Percentiles rank a stretch among this genome's conserved stretches.
Evolutionary conservation across 2,113 vertebrate species (phyloP).

Genomic region (Phycodurus eques): DNA sequence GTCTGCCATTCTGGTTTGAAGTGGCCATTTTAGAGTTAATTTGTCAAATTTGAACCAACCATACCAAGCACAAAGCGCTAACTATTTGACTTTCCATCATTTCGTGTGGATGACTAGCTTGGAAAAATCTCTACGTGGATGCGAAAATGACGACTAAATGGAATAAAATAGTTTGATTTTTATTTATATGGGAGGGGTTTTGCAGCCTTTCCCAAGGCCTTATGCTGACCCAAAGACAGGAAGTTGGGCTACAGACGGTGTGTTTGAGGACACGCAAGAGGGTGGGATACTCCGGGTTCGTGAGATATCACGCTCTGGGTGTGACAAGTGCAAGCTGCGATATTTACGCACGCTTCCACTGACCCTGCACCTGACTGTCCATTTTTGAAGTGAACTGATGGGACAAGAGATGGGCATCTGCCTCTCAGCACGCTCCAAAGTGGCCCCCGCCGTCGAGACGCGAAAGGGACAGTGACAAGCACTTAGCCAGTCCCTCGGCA

Average conservation of each 20-base stretch:
- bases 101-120: no score
- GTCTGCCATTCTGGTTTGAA: no score
- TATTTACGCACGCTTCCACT: conserved; percentile 30
- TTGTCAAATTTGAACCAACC: no score
- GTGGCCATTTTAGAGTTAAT: no score
- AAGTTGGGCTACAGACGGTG: neutral
- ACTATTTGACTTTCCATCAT: no score
- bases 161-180: no score
- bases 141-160: no score
- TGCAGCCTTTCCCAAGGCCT: neutral
- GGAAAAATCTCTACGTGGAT: no score
- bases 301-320: neutral
- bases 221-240: neutral
- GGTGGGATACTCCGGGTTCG: neutral
- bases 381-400: conserved; percentile 40
- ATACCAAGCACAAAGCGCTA: no score
- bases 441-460: conserved; percentile 18
- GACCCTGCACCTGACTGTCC: conserved; percentile 1
- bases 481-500: conserved; percentile 69
- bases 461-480: conserved; percentile 65
- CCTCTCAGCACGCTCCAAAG: conserved; percentile 35
- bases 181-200: no score
- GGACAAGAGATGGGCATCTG: conserved; percentile 41
- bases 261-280: neutral
- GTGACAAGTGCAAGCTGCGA: conserved; percentile 24